Percentiles rank a stretch among this genome's conserved stretches.
Evolutionary conservation across 2,888 invertebrate species (phyloP).

Genomic region (Netelia fuscicornis): DNA sequence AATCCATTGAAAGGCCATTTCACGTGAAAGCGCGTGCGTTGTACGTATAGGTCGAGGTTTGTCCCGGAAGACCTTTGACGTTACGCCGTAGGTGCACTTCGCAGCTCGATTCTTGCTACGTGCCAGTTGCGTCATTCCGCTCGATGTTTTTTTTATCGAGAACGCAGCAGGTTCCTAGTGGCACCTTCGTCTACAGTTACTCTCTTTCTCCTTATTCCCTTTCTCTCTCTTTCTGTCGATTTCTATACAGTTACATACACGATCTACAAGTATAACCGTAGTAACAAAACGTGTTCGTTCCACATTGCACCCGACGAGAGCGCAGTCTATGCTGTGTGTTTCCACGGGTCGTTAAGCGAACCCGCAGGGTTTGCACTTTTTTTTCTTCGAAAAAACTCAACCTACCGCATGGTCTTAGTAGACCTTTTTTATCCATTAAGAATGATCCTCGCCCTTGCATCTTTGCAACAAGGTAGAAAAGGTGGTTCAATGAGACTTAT

Average conservation of each 20-base stretch:
- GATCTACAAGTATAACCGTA: not conserved
- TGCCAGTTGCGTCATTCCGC: conserved; percentile 44
- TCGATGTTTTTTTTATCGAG: conserved; percentile 28
- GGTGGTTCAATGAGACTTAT: not conserved
- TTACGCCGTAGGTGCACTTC: conserved; percentile 6
- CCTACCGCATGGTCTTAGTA: conserved; percentile 13
- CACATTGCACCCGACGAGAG: conserved; percentile 44
- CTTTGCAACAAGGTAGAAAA: no score
- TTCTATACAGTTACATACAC: not conserved
- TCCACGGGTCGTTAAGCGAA: conserved; percentile 61
- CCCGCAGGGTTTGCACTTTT: conserved; percentile 61
- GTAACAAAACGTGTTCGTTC: conserved; percentile 54
- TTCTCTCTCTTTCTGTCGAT: not conserved
- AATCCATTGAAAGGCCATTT: conserved; percentile 13
- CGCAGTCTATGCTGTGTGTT: conserved; percentile 47
- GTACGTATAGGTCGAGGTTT: conserved; percentile 24
- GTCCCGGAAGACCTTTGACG: not conserved
- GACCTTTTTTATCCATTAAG: conserved; percentile 24
- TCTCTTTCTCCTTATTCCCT: not conserved
- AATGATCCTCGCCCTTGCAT: no score
- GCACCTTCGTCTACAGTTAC: conserved; percentile 28
- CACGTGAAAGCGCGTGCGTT: conserved; percentile 9
- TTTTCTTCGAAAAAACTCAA: conserved; percentile 6
- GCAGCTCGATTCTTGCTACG: conserved; percentile 38
- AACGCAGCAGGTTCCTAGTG: conserved; percentile 52